Evolutionary conservation across 2,113 vertebrate species (phyloP), one percentile per base, ranked within the genome.

Genomic region (Carlito syrichta): DNA sequence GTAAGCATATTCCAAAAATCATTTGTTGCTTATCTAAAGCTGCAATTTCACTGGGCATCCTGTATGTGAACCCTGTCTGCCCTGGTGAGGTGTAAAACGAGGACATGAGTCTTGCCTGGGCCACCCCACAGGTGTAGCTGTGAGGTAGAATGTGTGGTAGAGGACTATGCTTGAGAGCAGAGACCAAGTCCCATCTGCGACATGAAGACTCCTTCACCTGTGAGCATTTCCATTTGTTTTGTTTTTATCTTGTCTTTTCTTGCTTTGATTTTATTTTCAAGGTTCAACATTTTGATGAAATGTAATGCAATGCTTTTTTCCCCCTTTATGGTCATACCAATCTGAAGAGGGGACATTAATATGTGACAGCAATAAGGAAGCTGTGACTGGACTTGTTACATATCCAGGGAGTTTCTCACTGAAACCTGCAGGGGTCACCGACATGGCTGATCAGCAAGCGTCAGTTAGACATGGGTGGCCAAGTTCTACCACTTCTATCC

Each of bases 81-180:
- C 22, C 43, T 0, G 62, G 56, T 1, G 3, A 52, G 4, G 25
- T 43, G 32, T 7, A 19, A 23, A 11, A 32, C 9, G 6, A 25
- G 48, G 48, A 0, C 6, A 3, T 5, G 32, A 5, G 25, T 35
- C 35, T 40, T 4, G 5, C 43, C 10, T 50, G 38, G 5, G n/a
- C 6, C 40, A 30, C 3, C 0, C 17, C 3, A 8, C 0, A 27
- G 25, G 32, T 12, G 23, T 14, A 27, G 40, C 40, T 6, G n/a
- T n/a, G 38, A 1, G 14, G 25, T 0, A 5, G 8, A 23, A 6
- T 0, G 1, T 23, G 45, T 2, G 14, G 40, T 3, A 0, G 88
- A 5, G 14, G 77, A 48, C 86, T 62, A 14, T 0, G 71, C 23
- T 8, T 13, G 48, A 63, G 32, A 27, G 52, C 27, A 40, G 11